Percentiles rank a stretch among this genome's conserved stretches.
These are phyloP conservation scores for Poecilia velifera DNA, from an alignment of 2,797 vertebrate species.

Conservation along the genomic window DNA sequence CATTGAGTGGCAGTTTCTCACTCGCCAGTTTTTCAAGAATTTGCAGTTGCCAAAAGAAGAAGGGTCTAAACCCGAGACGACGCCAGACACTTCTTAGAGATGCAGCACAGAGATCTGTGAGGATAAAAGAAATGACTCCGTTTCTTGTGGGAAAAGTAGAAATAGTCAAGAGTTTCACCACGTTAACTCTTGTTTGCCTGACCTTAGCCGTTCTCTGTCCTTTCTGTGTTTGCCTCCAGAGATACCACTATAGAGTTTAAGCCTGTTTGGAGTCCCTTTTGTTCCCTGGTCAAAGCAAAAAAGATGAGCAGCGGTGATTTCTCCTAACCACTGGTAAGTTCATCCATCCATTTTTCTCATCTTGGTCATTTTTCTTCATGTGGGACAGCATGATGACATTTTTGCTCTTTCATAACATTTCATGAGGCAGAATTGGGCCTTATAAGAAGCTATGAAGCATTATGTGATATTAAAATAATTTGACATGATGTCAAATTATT, in stretches of 20 bases:
- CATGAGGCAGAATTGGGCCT: background rate
- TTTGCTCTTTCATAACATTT: background rate
- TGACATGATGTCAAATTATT: constrained; percentile 18
- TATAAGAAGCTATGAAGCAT: constrained; percentile 20
- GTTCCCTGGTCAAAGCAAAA: constrained; percentile 28
- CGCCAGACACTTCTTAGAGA: background rate
- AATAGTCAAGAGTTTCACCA: constrained; percentile 27
- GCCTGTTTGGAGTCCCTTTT: constrained; percentile 21
- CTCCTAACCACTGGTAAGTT: constrained; percentile 47
- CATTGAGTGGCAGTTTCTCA: constrained; percentile 74
- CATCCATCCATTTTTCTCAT: background rate
- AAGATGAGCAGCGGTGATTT: constrained; percentile 21
- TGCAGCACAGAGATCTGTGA: constrained; percentile 12
- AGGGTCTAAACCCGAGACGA: constrained; percentile 18
- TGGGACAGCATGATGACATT: background rate
- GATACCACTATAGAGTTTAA: background rate
- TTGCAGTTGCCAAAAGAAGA: background rate
- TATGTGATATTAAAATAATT: constrained; percentile 34
- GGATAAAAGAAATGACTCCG: background rate
- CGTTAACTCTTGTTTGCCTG: constrained; percentile 6
- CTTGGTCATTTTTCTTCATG: background rate
- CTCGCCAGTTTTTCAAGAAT: constrained; percentile 19
- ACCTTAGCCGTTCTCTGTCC: constrained; percentile 33
- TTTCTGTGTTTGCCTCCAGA: constrained; percentile 61
- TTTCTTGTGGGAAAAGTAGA: constrained; percentile 16